A percentile compares a stretch with the other conserved stretches of the same genome.
These are phyloP conservation scores for Rhopalosiphum padi DNA, from an alignment of 1,140 invertebrate species.

Conservation along the genomic window DNA sequence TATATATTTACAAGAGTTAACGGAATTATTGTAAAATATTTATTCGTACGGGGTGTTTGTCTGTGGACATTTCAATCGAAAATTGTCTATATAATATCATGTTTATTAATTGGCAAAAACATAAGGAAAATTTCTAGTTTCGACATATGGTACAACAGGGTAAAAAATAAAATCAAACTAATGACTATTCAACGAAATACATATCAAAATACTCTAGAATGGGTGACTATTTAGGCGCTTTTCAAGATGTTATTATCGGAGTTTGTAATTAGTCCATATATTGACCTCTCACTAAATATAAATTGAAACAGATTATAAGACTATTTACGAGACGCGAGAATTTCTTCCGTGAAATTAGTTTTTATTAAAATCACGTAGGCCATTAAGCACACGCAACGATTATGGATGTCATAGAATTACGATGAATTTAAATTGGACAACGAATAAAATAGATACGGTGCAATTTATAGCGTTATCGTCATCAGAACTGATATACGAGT, in stretches of 20 bases:
- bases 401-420: neutral
- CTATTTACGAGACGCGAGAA: too few relatives aligned
- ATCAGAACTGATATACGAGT: neutral
- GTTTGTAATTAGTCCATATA: neutral
- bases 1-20: neutral
- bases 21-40: neutral
- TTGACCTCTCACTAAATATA: too few relatives aligned
- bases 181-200: neutral
- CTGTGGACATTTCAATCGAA: too few relatives aligned
- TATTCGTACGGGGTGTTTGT: too few relatives aligned
- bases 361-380: neutral
- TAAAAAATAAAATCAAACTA: neutral
- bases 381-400: neutral
- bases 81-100: too few relatives aligned
- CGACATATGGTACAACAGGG: neutral
- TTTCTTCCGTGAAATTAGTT: too few relatives aligned
- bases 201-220: neutral
- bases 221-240: neutral
- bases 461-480: neutral
- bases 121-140: neutral
- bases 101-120: neutral
- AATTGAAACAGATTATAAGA: too few relatives aligned
- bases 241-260: neutral
- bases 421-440: neutral
- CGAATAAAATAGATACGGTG: neutral